Conservation (phyloP, 2,797 vertebrate genomes). For the Pipistrellus pipistrellus region DNA sequence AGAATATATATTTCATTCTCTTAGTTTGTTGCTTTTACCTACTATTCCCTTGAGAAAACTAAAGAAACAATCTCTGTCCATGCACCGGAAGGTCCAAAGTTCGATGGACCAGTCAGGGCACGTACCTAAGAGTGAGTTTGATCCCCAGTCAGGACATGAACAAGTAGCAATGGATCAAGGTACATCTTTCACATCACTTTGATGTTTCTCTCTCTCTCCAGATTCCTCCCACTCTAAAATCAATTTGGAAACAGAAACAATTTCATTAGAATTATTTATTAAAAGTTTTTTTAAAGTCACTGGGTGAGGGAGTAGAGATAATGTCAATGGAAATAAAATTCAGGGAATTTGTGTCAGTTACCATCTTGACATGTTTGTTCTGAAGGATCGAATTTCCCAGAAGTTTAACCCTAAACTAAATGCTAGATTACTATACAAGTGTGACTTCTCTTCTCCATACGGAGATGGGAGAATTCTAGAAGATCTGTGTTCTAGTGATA, state of each 20-base stretch:
- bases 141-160: not conserved
- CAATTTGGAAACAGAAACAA: not conserved
- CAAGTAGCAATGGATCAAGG: not conserved
- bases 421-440: too few relatives aligned
- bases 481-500: not conserved
- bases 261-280: constrained; percentile 34
- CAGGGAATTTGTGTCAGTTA: not conserved
- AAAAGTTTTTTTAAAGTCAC: not conserved
- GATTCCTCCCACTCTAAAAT: not conserved
- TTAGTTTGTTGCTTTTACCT: not conserved
- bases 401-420: not conserved
- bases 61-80: not conserved
- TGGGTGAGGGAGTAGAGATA: not conserved
- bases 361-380: not conserved
- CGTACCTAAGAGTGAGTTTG: too few relatives aligned
- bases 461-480: not conserved
- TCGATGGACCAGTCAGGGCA: too few relatives aligned
- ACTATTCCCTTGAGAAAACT: not conserved
- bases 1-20: not conserved
- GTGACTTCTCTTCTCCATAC: not conserved
- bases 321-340: not conserved
- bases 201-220: not conserved
- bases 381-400: not conserved
- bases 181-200: not conserved
- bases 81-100: too few relatives aligned